A percentile compares a stretch with the other conserved stretches of the same genome.
These are phyloP conservation scores for Phortica magna DNA, from an alignment of 2,888 invertebrate genomes.

Conservation along the genomic window DNA sequence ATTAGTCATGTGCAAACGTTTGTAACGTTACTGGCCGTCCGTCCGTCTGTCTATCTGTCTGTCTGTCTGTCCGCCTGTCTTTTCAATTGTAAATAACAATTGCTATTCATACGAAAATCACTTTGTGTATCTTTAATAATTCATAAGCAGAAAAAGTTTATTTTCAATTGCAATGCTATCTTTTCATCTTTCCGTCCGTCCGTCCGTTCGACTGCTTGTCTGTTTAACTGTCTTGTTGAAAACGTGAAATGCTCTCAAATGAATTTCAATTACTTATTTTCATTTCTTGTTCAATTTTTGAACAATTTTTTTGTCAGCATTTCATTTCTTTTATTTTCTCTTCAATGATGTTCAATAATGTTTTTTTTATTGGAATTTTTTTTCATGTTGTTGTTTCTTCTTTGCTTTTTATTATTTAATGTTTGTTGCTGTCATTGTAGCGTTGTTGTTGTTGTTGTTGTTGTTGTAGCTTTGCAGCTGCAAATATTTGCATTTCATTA, in stretches of 20 bases:
- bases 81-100: too few relatives aligned
- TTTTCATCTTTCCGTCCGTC: not conserved
- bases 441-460: not conserved
- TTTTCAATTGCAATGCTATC: too few relatives aligned
- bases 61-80: not conserved
- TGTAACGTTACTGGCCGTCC: too few relatives aligned
- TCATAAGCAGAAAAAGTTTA: too few relatives aligned
- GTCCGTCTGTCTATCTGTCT: not conserved
- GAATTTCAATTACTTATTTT: too few relatives aligned
- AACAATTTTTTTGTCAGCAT: too few relatives aligned
- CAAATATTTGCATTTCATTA: constrained; percentile 1
- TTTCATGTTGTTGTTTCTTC: not conserved
- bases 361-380: not conserved
- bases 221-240: not conserved
- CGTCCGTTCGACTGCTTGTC: not conserved
- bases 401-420: not conserved
- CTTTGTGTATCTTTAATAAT: constrained; percentile 5
- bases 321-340: too few relatives aligned
- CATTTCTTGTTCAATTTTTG: too few relatives aligned
- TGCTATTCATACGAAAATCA: not conserved
- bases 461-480: not conserved
- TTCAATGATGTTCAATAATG: not conserved
- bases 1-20: not conserved
- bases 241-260: too few relatives aligned
- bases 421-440: not conserved